Conservation (phyloP, 2,797 vertebrate genomes). For the Sebastes kiyomatsui region DNA sequence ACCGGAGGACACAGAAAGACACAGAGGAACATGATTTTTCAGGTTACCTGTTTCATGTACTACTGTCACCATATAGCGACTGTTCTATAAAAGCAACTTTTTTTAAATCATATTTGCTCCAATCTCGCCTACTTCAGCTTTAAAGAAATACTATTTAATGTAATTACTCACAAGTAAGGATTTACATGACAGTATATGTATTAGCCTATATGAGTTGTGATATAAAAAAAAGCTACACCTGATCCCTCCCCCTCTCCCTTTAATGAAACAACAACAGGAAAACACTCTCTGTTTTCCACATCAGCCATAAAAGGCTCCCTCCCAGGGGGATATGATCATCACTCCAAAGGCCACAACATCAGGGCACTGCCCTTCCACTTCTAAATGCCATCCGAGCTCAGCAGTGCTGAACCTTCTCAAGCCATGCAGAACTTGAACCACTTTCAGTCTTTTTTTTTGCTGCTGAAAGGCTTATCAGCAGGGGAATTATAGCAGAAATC, state of each 20-base stretch:
- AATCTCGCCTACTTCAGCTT: no score
- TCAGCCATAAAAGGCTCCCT: constrained; percentile 56
- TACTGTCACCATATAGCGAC: no score
- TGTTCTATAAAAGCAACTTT: no score
- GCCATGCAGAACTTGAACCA: constrained; percentile 74
- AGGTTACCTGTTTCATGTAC: no score
- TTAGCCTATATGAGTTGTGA: neutral
- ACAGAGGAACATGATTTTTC: no score
- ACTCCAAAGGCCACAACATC: constrained; percentile 70
- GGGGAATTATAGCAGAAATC: constrained; percentile 65
- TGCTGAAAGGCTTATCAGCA: constrained; percentile 54
- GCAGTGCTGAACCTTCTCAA: constrained; percentile 74
- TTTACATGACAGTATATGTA: neutral
- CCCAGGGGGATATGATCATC: constrained; percentile 61
- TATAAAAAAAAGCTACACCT: constrained; percentile 7
- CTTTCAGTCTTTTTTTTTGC: constrained; percentile 60
- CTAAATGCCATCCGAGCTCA: constrained; percentile 73
- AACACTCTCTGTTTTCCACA: constrained; percentile 50
- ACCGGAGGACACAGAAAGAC: no score
- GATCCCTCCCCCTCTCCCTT: constrained; percentile 3
- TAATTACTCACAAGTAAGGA: neutral
- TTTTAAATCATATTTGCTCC: no score
- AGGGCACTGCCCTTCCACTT: constrained; percentile 69
- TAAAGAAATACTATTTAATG: neutral
- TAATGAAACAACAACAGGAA: constrained; percentile 56